A percentile compares a stretch with the other conserved stretches of the same genome.
Conservation (phyloP, 2,797 vertebrate genomes). For the Protosalanx chinensis region DNA sequence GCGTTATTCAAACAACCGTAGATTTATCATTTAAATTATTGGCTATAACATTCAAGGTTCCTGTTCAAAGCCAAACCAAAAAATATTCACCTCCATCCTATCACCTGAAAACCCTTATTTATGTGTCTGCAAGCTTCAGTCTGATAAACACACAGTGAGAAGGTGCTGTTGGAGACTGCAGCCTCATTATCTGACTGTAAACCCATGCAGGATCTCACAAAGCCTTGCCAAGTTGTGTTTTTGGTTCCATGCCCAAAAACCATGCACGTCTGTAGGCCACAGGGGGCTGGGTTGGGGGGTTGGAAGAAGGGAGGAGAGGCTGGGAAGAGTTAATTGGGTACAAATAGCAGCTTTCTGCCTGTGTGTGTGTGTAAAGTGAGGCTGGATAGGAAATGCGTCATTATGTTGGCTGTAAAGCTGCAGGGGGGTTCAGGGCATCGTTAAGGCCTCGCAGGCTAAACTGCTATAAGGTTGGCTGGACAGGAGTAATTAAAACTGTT, state of each 20-base stretch:
- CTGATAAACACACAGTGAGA: too few species aligned
- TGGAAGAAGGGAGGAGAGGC: not conserved
- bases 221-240: not conserved
- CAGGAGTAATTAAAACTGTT: conserved; percentile 8
- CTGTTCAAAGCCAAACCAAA: not conserved
- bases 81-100: not conserved
- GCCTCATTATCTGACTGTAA: not conserved
- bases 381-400: not conserved
- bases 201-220: not conserved
- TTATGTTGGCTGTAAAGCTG: not conserved
- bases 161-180: too few species aligned
- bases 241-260: conserved; percentile 14
- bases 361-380: conserved; percentile 38
- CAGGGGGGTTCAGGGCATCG: not conserved
- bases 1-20: not conserved
- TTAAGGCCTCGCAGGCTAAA: not conserved
- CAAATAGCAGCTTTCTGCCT: conserved; percentile 53
- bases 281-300: not conserved
- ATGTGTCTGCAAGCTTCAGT: too few species aligned
- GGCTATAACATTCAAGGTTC: not conserved
- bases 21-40: not conserved
- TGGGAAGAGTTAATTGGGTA: conserved; percentile 58
- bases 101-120: not conserved
- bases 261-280: not conserved
- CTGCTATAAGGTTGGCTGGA: not conserved